A percentile compares a stretch with the other conserved stretches of the same genome.
Conservation (phyloP, 2,888 invertebrate species). For the Hipparchia semele region DNA sequence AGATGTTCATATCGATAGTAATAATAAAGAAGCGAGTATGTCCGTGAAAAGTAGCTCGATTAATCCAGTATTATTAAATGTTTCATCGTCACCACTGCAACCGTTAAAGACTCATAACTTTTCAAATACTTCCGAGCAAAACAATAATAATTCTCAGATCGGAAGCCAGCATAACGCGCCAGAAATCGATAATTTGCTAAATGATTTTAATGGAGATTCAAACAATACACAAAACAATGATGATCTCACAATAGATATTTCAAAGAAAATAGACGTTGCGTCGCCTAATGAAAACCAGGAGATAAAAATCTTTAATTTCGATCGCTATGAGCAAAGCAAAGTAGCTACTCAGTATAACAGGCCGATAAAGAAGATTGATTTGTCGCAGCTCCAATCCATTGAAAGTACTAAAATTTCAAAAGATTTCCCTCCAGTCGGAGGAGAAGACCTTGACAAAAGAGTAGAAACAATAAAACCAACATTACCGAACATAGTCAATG, state of each 20-base stretch:
- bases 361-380: conserved; percentile 72
- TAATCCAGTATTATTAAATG: conserved; percentile 73
- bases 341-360: conserved; percentile 61
- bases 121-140: conserved; percentile 66
- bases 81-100: conserved; percentile 76
- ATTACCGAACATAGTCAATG: conserved; percentile 71
- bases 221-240: conserved; percentile 60
- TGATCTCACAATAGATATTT: conserved; percentile 46
- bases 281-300: conserved; percentile 64
- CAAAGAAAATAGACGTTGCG: conserved; percentile 50
- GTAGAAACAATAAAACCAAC: conserved; percentile 56
- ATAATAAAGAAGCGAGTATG: conserved; percentile 63
- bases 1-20: conserved; percentile 75
- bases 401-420: conserved; percentile 78
- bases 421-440: conserved; percentile 66
- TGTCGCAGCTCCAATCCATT: conserved; percentile 74
- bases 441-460: conserved; percentile 57
- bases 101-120: conserved; percentile 77
- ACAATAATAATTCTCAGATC: conserved; percentile 70
- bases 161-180: conserved; percentile 64
- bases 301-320: conserved; percentile 80
- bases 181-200: conserved; percentile 71
- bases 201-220: conserved; percentile 62
- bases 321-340: conserved; percentile 78
- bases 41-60: conserved; percentile 60